Conservation (phyloP, 2,888 invertebrate genomes). For the Arrhopalites spinosus region DNA sequence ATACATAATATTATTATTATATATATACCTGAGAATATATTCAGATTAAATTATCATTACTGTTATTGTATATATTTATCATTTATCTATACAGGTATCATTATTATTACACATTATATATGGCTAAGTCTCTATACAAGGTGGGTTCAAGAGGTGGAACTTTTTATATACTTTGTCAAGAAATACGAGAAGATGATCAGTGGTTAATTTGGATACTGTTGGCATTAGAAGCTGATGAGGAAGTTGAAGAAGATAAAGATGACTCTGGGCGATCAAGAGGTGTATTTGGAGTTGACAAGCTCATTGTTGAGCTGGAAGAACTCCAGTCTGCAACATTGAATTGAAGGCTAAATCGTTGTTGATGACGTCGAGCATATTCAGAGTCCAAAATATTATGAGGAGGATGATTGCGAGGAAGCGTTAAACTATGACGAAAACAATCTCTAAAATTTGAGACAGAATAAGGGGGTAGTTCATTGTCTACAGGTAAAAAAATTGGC, state of each 20-base stretch:
- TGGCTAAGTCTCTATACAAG: too few species aligned
- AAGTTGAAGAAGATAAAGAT: slow-evolving; percentile 21
- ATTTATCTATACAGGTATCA: too few species aligned
- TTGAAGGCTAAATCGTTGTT: slow-evolving; percentile 53
- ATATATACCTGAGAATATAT: too few species aligned
- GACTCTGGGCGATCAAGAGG: slow-evolving; percentile 28
- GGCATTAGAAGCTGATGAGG: neutral
- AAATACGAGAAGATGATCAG: too few species aligned
- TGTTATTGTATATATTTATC: too few species aligned
- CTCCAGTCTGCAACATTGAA: slow-evolving; percentile 52
- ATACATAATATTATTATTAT: too few species aligned
- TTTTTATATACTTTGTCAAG: too few species aligned
- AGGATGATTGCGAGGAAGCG: slow-evolving; percentile 44
- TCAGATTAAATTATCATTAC: too few species aligned
- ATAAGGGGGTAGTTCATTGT: slow-evolving; percentile 45
- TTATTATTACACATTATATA: too few species aligned
- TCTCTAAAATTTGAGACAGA: slow-evolving; percentile 36
- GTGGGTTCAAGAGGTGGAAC: too few species aligned
- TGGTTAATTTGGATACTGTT: too few species aligned
- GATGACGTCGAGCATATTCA: slow-evolving; percentile 19
- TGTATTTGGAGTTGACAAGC: slow-evolving; percentile 51
- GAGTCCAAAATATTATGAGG: slow-evolving; percentile 15
- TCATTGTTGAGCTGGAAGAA: slow-evolving; percentile 53
- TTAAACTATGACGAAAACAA: slow-evolving; percentile 50
- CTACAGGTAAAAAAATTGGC: neutral